These are phyloP conservation scores for Pterois miles DNA, from an alignment of 2,797 vertebrate species.

Conservation along the genomic window DNA sequence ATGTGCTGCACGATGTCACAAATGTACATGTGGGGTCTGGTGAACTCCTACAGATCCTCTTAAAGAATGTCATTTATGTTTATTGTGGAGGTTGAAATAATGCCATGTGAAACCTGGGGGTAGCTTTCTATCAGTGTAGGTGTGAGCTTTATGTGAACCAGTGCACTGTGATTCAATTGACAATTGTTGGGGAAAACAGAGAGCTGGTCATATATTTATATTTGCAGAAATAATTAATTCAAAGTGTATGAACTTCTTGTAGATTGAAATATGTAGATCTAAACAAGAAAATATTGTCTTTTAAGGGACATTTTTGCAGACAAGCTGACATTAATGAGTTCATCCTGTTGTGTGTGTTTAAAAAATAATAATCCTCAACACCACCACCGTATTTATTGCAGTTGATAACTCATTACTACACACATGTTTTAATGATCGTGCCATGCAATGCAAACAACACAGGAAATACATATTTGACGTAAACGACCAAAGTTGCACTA, in stretches of 20 bases:
- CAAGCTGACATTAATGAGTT: background rate
- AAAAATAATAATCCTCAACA: background rate
- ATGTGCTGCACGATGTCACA: slow-evolving; percentile 51
- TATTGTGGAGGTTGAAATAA: slow-evolving; percentile 51
- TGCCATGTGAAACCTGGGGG: slow-evolving; percentile 48
- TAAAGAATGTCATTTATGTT: slow-evolving; percentile 59
- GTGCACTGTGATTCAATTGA: slow-evolving; percentile 51
- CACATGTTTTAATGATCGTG: background rate
- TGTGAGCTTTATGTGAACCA: slow-evolving; percentile 55
- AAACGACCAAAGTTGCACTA: background rate
- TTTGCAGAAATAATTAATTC: background rate
- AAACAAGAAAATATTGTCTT: background rate
- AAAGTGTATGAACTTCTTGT: background rate
- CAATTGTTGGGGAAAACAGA: slow-evolving; percentile 69
- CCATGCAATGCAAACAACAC: background rate
- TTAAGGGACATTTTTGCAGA: background rate
- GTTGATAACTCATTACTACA: background rate
- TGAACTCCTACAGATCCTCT: slow-evolving; percentile 54
- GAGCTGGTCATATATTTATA: slow-evolving; percentile 24
- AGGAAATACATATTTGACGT: background rate
- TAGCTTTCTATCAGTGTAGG: slow-evolving; percentile 56
- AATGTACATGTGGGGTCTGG: slow-evolving; percentile 28
- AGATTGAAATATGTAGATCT: background rate
- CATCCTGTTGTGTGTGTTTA: background rate
- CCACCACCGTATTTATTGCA: background rate